Evolutionary conservation across 2,113 vertebrate species (phyloP).

Genomic region (Nothobranchius kuhntae): DNA sequence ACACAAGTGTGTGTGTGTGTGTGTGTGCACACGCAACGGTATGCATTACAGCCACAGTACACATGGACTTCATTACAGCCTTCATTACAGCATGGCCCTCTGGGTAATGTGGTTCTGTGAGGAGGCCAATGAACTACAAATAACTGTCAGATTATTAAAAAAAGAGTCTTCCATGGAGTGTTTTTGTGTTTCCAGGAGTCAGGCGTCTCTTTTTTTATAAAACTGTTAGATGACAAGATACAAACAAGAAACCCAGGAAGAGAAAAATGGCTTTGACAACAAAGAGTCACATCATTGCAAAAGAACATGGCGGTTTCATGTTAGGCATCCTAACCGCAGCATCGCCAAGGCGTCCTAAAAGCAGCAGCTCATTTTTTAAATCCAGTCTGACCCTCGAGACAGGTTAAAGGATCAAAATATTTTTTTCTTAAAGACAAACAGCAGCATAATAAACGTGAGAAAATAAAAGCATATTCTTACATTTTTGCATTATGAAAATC

Average conservation of each 20-base stretch:
- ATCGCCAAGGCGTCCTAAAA: conserved; percentile 28
- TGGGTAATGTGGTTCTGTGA: conserved; percentile 77
- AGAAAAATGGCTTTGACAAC: conserved; percentile 26
- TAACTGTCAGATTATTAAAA: conserved; percentile 57
- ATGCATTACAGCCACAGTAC: conserved; percentile 64
- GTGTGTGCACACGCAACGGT: conserved; percentile 10
- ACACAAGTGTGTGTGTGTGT: conserved; percentile 27
- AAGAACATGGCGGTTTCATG: conserved; percentile 26
- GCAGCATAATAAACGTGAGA: conserved; percentile 30
- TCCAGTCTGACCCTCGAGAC: conserved; percentile 45
- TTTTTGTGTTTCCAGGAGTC: conserved; percentile 16
- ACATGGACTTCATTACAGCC: conserved; percentile 74
- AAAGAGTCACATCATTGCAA: conserved; percentile 17
- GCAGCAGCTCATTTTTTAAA: conserved; percentile 41
- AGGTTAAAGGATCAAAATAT: conserved; percentile 33
- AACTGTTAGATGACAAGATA: conserved; percentile 7
- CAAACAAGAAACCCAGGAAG: conserved; percentile 20
- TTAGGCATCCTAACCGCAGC: conserved; percentile 27
- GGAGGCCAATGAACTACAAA: conserved; percentile 66
- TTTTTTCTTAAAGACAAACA: conserved; percentile 37
- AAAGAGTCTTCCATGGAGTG: conserved; percentile 30
- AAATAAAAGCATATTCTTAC: background rate
- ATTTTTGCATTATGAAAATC: too few relatives aligned
- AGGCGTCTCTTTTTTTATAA: conserved; percentile 2
- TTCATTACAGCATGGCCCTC: conserved; percentile 71